A percentile compares a stretch with the other conserved stretches of the same genome.
Conservation (phyloP, 2,888 invertebrate species). For the Andrena chrysosceles region DNA sequence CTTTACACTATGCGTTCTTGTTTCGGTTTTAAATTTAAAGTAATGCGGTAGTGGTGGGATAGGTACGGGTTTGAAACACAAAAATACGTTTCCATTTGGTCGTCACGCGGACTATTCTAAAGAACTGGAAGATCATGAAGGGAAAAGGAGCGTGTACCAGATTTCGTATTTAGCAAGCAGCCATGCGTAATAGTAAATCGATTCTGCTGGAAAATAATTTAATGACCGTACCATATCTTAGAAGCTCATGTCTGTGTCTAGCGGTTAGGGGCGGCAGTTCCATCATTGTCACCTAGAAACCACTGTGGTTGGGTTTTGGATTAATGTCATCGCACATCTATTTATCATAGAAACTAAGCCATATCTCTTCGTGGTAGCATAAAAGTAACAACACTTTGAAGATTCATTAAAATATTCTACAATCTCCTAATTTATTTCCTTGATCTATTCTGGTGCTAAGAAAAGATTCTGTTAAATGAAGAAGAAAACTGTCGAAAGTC, state of each 20-base stretch:
- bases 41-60: too few relatives aligned
- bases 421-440: neutral
- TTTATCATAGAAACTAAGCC: slow-evolving; percentile 66
- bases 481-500: slow-evolving; percentile 21
- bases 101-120: neutral
- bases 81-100: neutral
- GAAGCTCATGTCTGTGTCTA: slow-evolving; percentile 55
- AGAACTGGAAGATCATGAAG: neutral
- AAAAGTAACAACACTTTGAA: slow-evolving; percentile 36
- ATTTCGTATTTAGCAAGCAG: slow-evolving; percentile 28
- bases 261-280: slow-evolving; percentile 61
- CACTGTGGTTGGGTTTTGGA: slow-evolving; percentile 52
- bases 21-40: too few relatives aligned
- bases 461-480: too few relatives aligned
- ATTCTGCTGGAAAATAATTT: slow-evolving; percentile 66
- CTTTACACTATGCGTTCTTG: too few relatives aligned
- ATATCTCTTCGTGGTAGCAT: slow-evolving; percentile 56
- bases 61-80: neutral
- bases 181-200: slow-evolving; percentile 61
- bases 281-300: slow-evolving; percentile 67
- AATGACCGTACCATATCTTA: slow-evolving; percentile 69
- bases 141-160: neutral
- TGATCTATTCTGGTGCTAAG: too few relatives aligned
- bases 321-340: slow-evolving; percentile 66
- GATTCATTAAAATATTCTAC: slow-evolving; percentile 31